phyloP scores from a whole-genome alignment of 37 sponge, comb jelly and placozoan genomes.

The Bolinopsis microptera region DNA sequence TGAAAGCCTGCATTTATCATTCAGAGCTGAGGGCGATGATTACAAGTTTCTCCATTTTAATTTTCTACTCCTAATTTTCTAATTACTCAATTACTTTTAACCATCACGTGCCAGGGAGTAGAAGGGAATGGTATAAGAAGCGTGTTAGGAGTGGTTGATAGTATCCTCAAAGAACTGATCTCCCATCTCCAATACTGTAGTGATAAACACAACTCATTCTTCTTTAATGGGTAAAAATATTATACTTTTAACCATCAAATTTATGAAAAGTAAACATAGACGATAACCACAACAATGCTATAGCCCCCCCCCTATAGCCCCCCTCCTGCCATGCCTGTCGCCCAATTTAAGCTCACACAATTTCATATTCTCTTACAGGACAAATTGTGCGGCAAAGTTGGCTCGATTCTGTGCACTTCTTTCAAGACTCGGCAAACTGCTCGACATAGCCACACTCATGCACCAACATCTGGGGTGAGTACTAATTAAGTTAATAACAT shows the following conservation, averaged over 20 bases:
- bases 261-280: too few relatives aligned
- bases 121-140: slow-evolving; percentile 61
- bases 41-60: too few relatives aligned
- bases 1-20: neutral
- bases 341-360: too few relatives aligned
- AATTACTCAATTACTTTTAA: too few relatives aligned
- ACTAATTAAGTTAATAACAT: neutral
- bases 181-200: slow-evolving; percentile 25
- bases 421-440: slow-evolving; percentile 2
- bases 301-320: too few relatives aligned
- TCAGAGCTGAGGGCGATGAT: too few relatives aligned
- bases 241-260: too few relatives aligned
- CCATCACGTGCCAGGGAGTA: too few relatives aligned
- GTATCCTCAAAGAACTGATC: slow-evolving; percentile 40
- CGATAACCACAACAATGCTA: too few relatives aligned
- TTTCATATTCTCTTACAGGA: neutral
- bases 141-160: slow-evolving; percentile 46
- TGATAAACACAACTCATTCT: slow-evolving; percentile 42
- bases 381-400: slow-evolving; percentile 45
- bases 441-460: slow-evolving; percentile 43
- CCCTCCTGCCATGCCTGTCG: too few relatives aligned
- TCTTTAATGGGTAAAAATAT: slow-evolving; percentile 50
- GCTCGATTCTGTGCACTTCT: slow-evolving; percentile 30
- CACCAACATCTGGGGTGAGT: slow-evolving; percentile 45
- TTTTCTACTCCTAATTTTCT: too few relatives aligned